These are phyloP conservation scores for Pogoniulus pusillus DNA, from an alignment of 2,797 vertebrate genomes.

Conservation along the genomic window DNA sequence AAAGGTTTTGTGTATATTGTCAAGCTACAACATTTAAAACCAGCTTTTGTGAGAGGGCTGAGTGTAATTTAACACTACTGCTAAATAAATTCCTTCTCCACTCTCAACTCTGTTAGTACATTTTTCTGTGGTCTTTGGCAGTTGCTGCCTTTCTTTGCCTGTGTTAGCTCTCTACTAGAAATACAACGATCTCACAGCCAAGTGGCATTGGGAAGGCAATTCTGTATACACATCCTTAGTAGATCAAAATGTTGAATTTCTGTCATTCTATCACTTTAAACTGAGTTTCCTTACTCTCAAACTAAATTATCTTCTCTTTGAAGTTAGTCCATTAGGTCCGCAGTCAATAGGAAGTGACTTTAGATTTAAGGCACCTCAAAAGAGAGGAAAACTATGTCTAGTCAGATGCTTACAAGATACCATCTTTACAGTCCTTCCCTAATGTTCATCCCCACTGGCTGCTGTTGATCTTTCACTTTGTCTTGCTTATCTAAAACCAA, in stretches of 20 bases:
- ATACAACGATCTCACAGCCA: not conserved
- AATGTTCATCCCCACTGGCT: slow-evolving; percentile 73
- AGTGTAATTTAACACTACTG: not conserved
- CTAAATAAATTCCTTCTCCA: not conserved
- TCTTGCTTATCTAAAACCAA: slow-evolving; percentile 95
- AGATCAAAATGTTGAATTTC: not conserved
- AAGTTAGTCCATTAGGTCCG: not conserved
- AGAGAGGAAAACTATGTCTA: not conserved
- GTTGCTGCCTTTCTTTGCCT: not conserved
- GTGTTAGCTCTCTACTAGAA: not conserved
- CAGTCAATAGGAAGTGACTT: accelerated
- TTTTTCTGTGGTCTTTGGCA: not conserved
- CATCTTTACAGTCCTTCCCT: slow-evolving; percentile 43
- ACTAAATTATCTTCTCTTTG: not conserved
- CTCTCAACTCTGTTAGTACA: not conserved
- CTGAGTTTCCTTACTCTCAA: not conserved
- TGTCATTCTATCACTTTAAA: not conserved
- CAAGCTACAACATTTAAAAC: not conserved
- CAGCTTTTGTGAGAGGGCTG: not conserved
- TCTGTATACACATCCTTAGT: not conserved
- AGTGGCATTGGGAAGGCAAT: not conserved
- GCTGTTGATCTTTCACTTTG: slow-evolving; percentile 88
- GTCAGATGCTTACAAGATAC: not conserved
- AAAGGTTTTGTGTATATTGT: not conserved
- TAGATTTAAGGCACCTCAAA: not conserved